Conservation (phyloP, 2,797 vertebrate genomes). For the Gephyroberyx darwinii region DNA sequence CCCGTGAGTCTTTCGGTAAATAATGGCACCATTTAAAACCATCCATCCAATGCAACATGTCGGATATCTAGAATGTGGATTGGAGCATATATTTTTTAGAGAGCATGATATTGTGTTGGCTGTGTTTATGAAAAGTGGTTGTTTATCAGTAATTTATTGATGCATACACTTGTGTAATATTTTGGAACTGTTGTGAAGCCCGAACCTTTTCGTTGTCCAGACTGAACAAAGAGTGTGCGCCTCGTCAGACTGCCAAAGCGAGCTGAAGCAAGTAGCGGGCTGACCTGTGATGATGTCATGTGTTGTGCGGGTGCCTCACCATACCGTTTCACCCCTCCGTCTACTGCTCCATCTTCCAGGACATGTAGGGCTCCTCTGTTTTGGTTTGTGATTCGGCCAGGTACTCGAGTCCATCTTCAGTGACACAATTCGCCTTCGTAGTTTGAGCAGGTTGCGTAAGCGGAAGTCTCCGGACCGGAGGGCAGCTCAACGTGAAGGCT, state of each 20-base stretch:
- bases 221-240: neutral
- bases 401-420: slow-evolving; percentile 2
- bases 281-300: neutral
- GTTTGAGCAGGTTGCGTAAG: neutral
- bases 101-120: slow-evolving; percentile 10
- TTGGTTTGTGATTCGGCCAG: too few relatives aligned
- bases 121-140: slow-evolving; percentile 9
- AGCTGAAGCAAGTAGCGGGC: slow-evolving; percentile 8
- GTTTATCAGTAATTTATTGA: slow-evolving; percentile 28
- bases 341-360: neutral
- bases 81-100: slow-evolving; percentile 10
- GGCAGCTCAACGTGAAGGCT: neutral
- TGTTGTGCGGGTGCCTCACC: slow-evolving; percentile 4
- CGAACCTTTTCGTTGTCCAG: neutral
- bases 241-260: slow-evolving; percentile 35
- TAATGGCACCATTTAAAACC: neutral
- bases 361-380: neutral
- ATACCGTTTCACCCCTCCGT: neutral
- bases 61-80: neutral
- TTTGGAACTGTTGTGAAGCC: slow-evolving; percentile 15
- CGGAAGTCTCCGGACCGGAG: too few relatives aligned
- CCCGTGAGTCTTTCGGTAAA: neutral
- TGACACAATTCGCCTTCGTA: slow-evolving; percentile 20
- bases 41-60: slow-evolving; percentile 17
- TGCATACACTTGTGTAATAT: slow-evolving; percentile 1